Evolutionary conservation across 1,140 invertebrate species (phyloP).

Genomic region (Teleopsis dalmanni): DNA sequence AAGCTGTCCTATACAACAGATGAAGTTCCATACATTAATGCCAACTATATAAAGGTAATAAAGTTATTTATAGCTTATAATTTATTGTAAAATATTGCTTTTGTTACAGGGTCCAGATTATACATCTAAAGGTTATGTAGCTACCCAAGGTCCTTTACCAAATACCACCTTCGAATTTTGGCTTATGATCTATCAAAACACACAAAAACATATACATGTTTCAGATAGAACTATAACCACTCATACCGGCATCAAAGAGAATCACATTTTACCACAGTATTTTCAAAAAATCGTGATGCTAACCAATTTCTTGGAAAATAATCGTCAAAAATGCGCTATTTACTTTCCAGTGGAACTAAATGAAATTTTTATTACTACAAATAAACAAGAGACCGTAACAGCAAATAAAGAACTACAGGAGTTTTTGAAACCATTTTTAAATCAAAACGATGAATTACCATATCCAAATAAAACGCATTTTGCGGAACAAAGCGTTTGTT

Average conservation of each 20-base stretch:
- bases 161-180: conserved; percentile 87
- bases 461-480: background rate
- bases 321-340: conserved; percentile 76
- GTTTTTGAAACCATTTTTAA: conserved; percentile 24
- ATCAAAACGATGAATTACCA: background rate
- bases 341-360: conserved; percentile 69
- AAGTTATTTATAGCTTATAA: conserved; percentile 19
- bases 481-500: conserved; percentile 22
- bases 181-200: conserved; percentile 83
- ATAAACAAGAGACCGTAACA: conserved; percentile 31
- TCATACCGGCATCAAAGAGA: no score
- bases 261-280: conserved; percentile 18
- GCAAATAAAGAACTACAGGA: conserved; percentile 20
- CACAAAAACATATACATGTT: conserved; percentile 24
- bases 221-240: no score
- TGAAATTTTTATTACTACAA: conserved; percentile 47
- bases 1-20: conserved; percentile 27
- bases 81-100: conserved; percentile 1
- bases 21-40: conserved; percentile 72
- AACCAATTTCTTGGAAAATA: conserved; percentile 75
- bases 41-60: conserved; percentile 81
- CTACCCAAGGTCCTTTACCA: conserved; percentile 82
- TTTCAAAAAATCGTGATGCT: conserved; percentile 81
- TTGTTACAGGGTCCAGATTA: conserved; percentile 69
- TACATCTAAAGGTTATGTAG: conserved; percentile 74